Evolutionary conservation across 1,140 invertebrate genomes (phyloP), one percentile per base, ranked within the genome.

Genomic region (Melitaea cinxia): DNA sequence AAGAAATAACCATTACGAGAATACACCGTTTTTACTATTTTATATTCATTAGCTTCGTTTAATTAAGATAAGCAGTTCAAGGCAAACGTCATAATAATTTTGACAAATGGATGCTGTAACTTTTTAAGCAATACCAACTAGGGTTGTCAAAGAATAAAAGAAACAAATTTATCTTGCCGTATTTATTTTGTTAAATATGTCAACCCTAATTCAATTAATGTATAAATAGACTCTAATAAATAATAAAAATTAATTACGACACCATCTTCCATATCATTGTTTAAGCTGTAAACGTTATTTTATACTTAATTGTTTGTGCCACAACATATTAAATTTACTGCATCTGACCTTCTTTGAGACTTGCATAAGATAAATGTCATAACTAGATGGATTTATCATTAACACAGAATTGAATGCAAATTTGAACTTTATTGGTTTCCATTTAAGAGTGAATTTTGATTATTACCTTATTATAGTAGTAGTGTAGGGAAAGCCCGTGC

Each of bases 401-500:
- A 37, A 37, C 12, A 37, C 1, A 1, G 0, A 33, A 17, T 45
- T 17, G 17, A 45, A 17, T 19, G 17, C 17, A 45, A 45, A 21
- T 37, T 2, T 37, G n/a, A 14, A 14, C 39, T 45, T 45, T 45
- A 45, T 45, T 7, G 7, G 5, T 9, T 1, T 10, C 9, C 4
- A 9, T 10, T 19, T 45, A 45, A 45, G 39, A 45, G 7, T 17
- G 15, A 45, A 19, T 45, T 3, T 33, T 50, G 4, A 28, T 35
- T 21, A 21, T 33, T 37, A 33, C 47, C 62, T 33, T 63, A 55
- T 45, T 42, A 53, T 21, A 10, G 61, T 65, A 45, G 39, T 45
- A 5, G 37, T 42, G 37, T 2, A 72, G 77, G 74, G 77, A 80
- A 80, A 80, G 77, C 73, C 60, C 47, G 63, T 54, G 62, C 60